A percentile compares a stretch with the other conserved stretches of the same genome.
These are phyloP conservation scores for Epinephelus lanceolatus DNA, from an alignment of 2,113 vertebrate genomes.

Conservation along the genomic window DNA sequence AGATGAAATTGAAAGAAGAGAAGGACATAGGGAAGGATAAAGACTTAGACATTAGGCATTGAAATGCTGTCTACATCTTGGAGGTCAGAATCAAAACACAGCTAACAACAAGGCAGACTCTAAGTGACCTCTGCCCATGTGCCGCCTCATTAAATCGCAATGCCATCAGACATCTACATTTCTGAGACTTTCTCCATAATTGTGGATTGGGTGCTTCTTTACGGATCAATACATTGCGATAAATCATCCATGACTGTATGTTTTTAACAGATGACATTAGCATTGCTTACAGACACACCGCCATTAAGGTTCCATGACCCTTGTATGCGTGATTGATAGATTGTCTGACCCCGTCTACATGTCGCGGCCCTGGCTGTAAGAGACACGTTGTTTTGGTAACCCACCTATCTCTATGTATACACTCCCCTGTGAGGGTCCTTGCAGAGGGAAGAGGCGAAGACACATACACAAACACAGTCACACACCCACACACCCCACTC, in stretches of 20 bases:
- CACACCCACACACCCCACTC: slow-evolving; percentile 13
- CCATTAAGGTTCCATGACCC: slow-evolving; percentile 75
- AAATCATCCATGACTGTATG: slow-evolving; percentile 70
- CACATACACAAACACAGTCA: slow-evolving; percentile 50
- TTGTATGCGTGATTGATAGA: slow-evolving; percentile 78
- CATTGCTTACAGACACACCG: slow-evolving; percentile 74
- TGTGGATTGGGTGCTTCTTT: slow-evolving; percentile 55
- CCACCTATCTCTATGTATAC: slow-evolving; percentile 67
- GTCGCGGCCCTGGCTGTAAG: slow-evolving; percentile 59
- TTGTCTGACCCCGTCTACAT: slow-evolving; percentile 72
- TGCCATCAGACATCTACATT: slow-evolving; percentile 47
- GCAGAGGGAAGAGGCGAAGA: slow-evolving; percentile 42
- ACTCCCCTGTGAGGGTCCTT: slow-evolving; percentile 52
- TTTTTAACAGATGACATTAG: slow-evolving; percentile 82
- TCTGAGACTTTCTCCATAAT: slow-evolving; percentile 54
- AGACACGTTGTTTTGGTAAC: slow-evolving; percentile 75
- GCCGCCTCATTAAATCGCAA: slow-evolving; percentile 62
- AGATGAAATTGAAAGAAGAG: not conserved
- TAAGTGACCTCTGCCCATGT: slow-evolving; percentile 46
- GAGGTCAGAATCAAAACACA: slow-evolving; percentile 54
- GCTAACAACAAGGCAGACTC: slow-evolving; percentile 51
- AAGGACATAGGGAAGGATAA: not conserved
- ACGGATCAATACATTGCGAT: slow-evolving; percentile 69
- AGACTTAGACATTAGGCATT: not conserved
- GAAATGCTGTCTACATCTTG: not conserved